phyloP scores from a whole-genome alignment of 2,888 invertebrate genomes.

The Aricia artaxerxes region DNA sequence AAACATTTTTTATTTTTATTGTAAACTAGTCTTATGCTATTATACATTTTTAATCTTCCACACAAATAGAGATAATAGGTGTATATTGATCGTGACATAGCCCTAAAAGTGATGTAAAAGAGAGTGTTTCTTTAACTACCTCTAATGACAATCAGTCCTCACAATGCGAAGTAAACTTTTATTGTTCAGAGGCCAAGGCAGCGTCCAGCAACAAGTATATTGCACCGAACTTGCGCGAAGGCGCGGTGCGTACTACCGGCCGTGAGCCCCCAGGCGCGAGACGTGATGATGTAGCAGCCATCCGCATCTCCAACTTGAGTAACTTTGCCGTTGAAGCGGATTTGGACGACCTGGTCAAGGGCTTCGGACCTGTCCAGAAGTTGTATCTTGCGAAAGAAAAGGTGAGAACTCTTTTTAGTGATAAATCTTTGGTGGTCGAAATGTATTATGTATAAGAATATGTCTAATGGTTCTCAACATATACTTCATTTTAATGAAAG shows the following conservation, averaged over 20 bases:
- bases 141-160: neutral
- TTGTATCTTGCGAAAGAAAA: slow-evolving; percentile 98
- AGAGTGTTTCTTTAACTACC: slow-evolving; percentile 29
- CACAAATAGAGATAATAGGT: no score
- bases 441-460: no score
- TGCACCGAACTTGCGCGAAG: slow-evolving; percentile 93
- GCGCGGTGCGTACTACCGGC: slow-evolving; percentile 85
- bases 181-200: slow-evolving; percentile 59
- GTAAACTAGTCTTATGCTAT: neutral
- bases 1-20: neutral
- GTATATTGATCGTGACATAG: no score
- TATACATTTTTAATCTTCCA: no score
- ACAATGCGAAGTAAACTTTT: neutral
- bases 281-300: slow-evolving; percentile 93
- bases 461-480: no score
- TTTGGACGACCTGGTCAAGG: slow-evolving; percentile 96
- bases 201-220: slow-evolving; percentile 87
- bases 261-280: slow-evolving; percentile 84
- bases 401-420: slow-evolving; percentile 49
- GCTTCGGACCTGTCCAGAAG: slow-evolving; percentile 95
- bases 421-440: neutral
- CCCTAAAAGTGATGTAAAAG: no score
- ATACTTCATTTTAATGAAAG: no score
- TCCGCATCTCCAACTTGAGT: slow-evolving; percentile 97
- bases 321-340: slow-evolving; percentile 97